Evolutionary conservation across 2,797 vertebrate genomes (phyloP).

Genomic region (Accipiter badius): DNA sequence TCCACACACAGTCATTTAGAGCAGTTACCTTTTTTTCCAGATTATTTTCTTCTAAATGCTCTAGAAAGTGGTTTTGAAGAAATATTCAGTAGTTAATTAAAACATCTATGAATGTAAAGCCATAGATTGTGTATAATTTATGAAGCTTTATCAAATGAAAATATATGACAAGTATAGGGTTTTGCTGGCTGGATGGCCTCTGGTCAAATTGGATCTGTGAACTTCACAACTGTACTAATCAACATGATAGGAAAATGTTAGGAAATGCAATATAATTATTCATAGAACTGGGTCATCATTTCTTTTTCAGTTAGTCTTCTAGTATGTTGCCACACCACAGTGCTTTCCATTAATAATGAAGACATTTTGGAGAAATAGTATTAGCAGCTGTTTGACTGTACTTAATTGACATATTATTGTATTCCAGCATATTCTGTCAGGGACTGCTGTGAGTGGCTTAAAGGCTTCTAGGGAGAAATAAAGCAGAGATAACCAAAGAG

Average conservation of each 20-base stretch:
- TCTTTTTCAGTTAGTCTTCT: constrained; percentile 45
- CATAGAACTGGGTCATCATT: constrained; percentile 50
- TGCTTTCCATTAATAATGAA: constrained; percentile 70
- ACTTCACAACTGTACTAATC: constrained; percentile 33
- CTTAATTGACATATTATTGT: constrained; percentile 70
- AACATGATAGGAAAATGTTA: not conserved
- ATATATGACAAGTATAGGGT: not conserved
- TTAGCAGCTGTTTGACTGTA: constrained; percentile 66
- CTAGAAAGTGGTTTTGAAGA: not conserved
- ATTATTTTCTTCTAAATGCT: not conserved
- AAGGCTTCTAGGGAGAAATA: constrained; percentile 53
- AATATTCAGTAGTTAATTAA: not conserved
- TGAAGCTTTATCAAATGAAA: constrained; percentile 10
- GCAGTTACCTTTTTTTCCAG: not conserved
- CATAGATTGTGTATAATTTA: not conserved
- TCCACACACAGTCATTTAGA: not conserved
- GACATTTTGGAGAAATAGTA: constrained; percentile 58
- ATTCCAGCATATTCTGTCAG: constrained; percentile 68
- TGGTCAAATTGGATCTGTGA: constrained; percentile 41
- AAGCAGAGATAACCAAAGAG: constrained; percentile 32
- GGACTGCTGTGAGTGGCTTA: constrained; percentile 36
- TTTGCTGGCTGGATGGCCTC: constrained; percentile 32
- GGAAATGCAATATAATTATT: constrained; percentile 36
- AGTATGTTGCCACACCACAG: constrained; percentile 18
- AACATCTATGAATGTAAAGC: not conserved